Evolutionary conservation across 2,113 vertebrate genomes (phyloP), one percentile per base, ranked within the genome.

Genomic region (Dipodomys stephensi): DNA sequence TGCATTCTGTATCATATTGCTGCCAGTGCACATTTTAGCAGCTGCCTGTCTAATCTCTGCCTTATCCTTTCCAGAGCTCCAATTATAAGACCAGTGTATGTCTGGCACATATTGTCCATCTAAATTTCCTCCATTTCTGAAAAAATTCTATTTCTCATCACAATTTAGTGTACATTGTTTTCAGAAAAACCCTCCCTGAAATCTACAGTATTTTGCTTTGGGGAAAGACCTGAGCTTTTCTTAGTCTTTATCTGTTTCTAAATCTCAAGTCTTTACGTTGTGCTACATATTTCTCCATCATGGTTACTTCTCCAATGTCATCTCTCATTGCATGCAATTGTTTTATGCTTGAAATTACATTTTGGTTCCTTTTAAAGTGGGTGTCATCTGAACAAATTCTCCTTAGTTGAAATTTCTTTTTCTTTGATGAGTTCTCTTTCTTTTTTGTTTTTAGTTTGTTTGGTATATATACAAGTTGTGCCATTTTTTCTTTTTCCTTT

Each of bases 41-140:
- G n/a, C 10, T 0, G 0, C 23, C 49, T 11, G 9, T 4, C 6
- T 30, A 4, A 6, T 25, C 7, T 49, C 49, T 6, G 44, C 9
- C 30, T 19, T 15, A 16, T 67, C 62, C 53, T 57, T 7, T 22
- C 83, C 68, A 39, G 25, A n/a, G 23, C 25, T 60, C 15, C 13
- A 10, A 2, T 4, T 4, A 19, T 12, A 4, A 22, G 77, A 19
- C 13, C 77, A 23, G 9, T 4, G 4, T 6, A 32, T n/a, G 9
- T 57, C 15, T n/a, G 20, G 16, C 2, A 9, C 74, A 18, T 27
- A 27, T 39, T 27, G 7, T 18, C 35, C 35, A 82, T 15, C 23
- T 82, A 28, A 35, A 28, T 27, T 20, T 12, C 28, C 35, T 44
- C 32, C 13, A 18, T 9, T 8, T 76, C 11, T n/a, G 6, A 74